Percentiles rank a stretch among this genome's conserved stretches.
Evolutionary conservation across 2,113 vertebrate genomes (phyloP).

Genomic region (Meles meles): DNA sequence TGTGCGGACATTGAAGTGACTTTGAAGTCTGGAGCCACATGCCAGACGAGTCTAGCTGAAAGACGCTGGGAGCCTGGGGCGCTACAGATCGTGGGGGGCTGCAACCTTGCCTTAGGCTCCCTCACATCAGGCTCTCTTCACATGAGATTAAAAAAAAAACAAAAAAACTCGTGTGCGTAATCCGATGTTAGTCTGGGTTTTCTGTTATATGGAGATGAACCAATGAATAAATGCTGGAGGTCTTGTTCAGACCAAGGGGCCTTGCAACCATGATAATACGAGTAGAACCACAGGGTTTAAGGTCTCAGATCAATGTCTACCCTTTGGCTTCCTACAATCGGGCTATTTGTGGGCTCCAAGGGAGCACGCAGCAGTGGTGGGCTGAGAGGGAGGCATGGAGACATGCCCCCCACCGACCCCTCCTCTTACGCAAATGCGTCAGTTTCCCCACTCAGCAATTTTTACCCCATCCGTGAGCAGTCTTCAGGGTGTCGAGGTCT

Average conservation of each 20-base stretch:
- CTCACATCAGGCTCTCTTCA: not conserved
- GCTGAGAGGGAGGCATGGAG: not conserved
- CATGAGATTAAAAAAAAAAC: not conserved
- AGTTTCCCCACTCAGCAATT: not conserved
- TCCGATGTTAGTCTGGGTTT: not conserved
- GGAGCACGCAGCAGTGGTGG: not conserved
- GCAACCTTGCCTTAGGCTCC: not conserved
- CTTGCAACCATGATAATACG: not conserved
- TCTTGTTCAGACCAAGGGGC: not conserved
- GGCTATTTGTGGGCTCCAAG: not conserved
- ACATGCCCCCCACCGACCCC: not conserved
- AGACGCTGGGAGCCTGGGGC: not conserved
- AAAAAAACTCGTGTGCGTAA: not conserved
- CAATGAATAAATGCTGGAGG: not conserved
- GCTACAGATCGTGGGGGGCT: not conserved
- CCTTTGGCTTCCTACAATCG: not conserved
- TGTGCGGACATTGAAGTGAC: not conserved
- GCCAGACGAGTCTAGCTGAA: not conserved
- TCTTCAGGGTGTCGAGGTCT: not conserved
- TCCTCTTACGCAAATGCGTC: not conserved
- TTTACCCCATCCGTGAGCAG: not conserved
- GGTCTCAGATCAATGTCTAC: not conserved
- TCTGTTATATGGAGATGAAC: not conserved
- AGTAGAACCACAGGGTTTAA: not conserved
- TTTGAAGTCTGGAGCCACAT: not conserved